Evolutionary conservation across 2,113 vertebrate genomes (phyloP), one percentile per base, ranked within the genome.

Genomic region (Thinocorus orbignyianus): DNA sequence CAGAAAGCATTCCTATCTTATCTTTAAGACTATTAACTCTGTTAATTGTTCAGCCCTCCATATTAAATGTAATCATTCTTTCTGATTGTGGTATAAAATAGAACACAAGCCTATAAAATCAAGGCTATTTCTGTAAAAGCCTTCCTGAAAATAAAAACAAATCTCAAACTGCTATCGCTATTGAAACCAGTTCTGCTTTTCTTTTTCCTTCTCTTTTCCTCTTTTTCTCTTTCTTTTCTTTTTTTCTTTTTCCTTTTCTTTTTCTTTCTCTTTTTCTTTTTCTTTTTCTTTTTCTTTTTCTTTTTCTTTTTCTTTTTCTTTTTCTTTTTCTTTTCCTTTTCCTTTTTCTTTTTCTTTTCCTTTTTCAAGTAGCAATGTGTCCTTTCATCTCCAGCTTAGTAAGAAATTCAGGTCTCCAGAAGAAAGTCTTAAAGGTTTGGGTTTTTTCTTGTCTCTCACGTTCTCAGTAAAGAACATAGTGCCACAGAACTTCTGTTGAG

Each of bases 1-100:
- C 17, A 95, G 86, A 93, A 94, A 93, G 76, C 73, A 95, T 86
- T 96, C 93, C 74, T 96, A 96, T 96, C 96, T 98, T 98, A 98
- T 98, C 97, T 97, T 46, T 79, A 93, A 92, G 94, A 90, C 95
- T 95, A 90, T 97, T 97, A 97, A 92, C 94, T 86, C 92, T 89
- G 86, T 92, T 96, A 96, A 97, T 95, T 96, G 92, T 91, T 90
- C 91, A 95, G 94, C 83, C 93, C 90, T 79, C 83, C 76, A 54
- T 81, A 97, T 94, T 95, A 94, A 91, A 95, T 82, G 79, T 23
- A 97, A 97, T 97, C 69, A 83, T 83, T 76, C 76, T 65, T 91
- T 96, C 86, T 92, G 58, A 95, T n/a, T 85, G 76, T 55, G 71
- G 52, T 81, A 86, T 92, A 91, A 95, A 95, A 94, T 30, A 91